Conservation (phyloP, 1,140 invertebrate genomes). For the Eueides isabella region DNA sequence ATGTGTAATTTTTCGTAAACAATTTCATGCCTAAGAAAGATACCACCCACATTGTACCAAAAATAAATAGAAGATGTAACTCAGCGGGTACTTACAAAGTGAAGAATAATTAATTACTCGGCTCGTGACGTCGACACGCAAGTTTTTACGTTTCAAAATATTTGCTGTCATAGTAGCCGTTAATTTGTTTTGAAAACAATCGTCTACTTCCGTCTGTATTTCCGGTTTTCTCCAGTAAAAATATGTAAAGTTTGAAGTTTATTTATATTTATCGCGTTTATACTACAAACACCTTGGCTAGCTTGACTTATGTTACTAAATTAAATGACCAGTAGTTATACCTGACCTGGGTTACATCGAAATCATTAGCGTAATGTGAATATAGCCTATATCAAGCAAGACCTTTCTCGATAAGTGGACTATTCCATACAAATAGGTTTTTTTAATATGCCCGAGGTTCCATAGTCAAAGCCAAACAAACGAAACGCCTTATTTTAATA, state of each 20-base stretch:
- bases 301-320: too few relatives aligned
- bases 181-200: background rate
- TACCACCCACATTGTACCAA: slow-evolving; percentile 21
- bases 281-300: too few relatives aligned
- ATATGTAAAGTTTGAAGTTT: background rate
- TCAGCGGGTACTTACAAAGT: slow-evolving; percentile 12
- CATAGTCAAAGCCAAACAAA: too few relatives aligned
- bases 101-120: slow-evolving; percentile 15
- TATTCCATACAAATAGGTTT: too few relatives aligned
- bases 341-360: too few relatives aligned
- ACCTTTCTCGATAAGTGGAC: too few relatives aligned
- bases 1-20: slow-evolving; percentile 26
- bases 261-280: background rate
- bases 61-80: slow-evolving; percentile 26
- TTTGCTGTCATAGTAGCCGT: background rate
- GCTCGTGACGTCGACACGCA: background rate
- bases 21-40: slow-evolving; percentile 17
- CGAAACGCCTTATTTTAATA: too few relatives aligned
- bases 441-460: too few relatives aligned
- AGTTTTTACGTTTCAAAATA: background rate
- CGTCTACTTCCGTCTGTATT: background rate
- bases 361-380: too few relatives aligned
- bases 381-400: too few relatives aligned
- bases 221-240: background rate
- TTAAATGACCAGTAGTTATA: too few relatives aligned